Evolutionary conservation across 2,888 invertebrate species (phyloP).

Genomic region (Hypena proboscidalis): DNA sequence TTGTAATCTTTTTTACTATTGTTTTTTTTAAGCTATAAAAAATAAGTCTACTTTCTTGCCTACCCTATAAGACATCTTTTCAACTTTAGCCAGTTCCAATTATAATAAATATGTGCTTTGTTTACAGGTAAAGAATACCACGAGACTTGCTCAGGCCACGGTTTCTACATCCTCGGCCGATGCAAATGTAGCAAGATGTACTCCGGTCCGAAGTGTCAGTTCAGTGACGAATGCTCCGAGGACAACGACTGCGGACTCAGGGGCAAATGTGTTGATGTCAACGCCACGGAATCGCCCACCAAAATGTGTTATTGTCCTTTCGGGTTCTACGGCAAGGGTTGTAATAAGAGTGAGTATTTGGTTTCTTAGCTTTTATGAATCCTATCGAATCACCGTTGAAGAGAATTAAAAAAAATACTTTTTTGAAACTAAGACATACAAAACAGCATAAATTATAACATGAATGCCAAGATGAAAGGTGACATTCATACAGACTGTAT

Average conservation of each 20-base stretch:
- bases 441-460: too few relatives aligned
- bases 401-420: too few relatives aligned
- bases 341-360: slow-evolving; percentile 89
- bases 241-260: slow-evolving; percentile 94
- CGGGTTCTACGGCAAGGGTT: slow-evolving; percentile 95
- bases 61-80: too few relatives aligned
- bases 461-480: too few relatives aligned
- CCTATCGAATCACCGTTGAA: neutral
- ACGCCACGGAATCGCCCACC: slow-evolving; percentile 92
- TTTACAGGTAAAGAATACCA: slow-evolving; percentile 89
- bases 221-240: slow-evolving; percentile 93
- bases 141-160: slow-evolving; percentile 94
- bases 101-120: neutral
- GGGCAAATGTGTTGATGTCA: slow-evolving; percentile 93
- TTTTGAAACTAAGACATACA: too few relatives aligned
- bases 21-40: too few relatives aligned
- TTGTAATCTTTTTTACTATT: too few relatives aligned
- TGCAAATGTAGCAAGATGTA: slow-evolving; percentile 93
- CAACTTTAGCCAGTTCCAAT: too few relatives aligned
- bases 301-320: slow-evolving; percentile 95
- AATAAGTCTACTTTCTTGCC: too few relatives aligned
- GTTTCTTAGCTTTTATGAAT: slow-evolving; percentile 7
- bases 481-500: too few relatives aligned
- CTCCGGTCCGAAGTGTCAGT: slow-evolving; percentile 94
- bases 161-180: slow-evolving; percentile 90